Conservation (phyloP, 1,140 invertebrate species). For the Acromyrmex echinatior region DNA sequence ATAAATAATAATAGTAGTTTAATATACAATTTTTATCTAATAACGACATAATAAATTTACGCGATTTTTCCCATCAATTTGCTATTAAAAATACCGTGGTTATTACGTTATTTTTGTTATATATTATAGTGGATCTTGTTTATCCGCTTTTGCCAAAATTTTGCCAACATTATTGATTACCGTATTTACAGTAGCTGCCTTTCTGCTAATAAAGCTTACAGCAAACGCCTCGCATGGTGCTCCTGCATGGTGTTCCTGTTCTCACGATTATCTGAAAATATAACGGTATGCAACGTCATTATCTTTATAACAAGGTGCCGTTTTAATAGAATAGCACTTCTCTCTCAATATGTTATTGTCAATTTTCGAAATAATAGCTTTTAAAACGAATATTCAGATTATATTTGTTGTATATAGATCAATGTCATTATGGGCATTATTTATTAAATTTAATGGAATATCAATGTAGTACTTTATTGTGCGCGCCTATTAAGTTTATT, state of each 20-base stretch:
- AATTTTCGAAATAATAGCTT: constrained; percentile 37
- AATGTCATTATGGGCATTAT: constrained; percentile 23
- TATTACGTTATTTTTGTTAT: neutral
- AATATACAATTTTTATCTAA: neutral
- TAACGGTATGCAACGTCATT: constrained; percentile 12
- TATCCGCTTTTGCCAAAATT: neutral
- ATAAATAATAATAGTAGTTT: neutral
- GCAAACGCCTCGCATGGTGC: neutral
- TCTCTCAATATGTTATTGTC: constrained; percentile 30
- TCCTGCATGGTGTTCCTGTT: neutral
- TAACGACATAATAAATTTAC: neutral
- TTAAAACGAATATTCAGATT: constrained; percentile 24
- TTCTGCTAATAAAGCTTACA: constrained; percentile 8
- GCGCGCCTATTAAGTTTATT: constrained; percentile 23
- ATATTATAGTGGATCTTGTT: neutral
- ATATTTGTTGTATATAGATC: neutral
- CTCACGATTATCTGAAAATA: constrained; percentile 15
- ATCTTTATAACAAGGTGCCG: constrained; percentile 13
- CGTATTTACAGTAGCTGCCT: neutral
- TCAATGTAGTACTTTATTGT: constrained; percentile 12
- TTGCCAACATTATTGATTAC: neutral
- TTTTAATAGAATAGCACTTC: constrained; percentile 36
- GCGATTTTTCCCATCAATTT: neutral
- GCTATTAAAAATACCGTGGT: neutral
- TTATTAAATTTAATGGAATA: constrained; percentile 33